Percentiles rank a stretch among this genome's conserved stretches.
Evolutionary conservation across 1,140 invertebrate genomes (phyloP).

Genomic region (Penaeus chinensis): DNA sequence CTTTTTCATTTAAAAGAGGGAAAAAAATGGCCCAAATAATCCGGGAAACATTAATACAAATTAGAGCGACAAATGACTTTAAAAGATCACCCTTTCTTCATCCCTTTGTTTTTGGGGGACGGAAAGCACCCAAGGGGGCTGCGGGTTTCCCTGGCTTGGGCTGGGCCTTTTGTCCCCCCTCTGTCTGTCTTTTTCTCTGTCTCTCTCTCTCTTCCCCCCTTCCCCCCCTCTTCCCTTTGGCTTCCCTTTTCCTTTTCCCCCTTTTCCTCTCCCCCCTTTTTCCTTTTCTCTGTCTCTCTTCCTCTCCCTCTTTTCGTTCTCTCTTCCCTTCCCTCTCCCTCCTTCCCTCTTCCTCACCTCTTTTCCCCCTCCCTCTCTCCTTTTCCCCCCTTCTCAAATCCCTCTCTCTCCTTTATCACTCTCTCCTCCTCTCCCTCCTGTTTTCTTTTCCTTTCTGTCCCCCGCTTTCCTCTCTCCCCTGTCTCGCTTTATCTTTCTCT

Average conservation of each 20-base stretch:
- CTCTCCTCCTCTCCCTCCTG: not conserved
- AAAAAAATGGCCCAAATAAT: too few species aligned
- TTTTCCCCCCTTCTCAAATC: not conserved
- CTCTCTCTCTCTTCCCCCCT: not conserved
- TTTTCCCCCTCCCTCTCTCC: not conserved
- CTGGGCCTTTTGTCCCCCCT: too few species aligned
- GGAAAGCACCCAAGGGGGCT: too few species aligned
- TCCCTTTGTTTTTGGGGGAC: too few species aligned
- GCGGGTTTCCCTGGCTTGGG: too few species aligned
- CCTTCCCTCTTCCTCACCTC: not conserved
- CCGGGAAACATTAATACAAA: too few species aligned
- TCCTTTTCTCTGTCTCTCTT: not conserved
- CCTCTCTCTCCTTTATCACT: not conserved
- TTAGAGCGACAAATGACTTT: too few species aligned
- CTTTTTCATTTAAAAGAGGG: too few species aligned
- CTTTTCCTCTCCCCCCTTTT: not conserved
- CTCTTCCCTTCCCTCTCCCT: not conserved
- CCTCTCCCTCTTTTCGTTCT: not conserved
- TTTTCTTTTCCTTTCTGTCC: not conserved
- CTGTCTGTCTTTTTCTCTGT: not conserved
- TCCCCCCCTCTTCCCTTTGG: not conserved
- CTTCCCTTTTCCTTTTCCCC: not conserved
- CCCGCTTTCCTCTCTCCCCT: not conserved
- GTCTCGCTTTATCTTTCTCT: not conserved
- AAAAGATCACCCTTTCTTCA: too few species aligned